These are phyloP conservation scores for Lathamus discolor DNA, from an alignment of 2,113 vertebrate genomes.

Conservation along the genomic window DNA sequence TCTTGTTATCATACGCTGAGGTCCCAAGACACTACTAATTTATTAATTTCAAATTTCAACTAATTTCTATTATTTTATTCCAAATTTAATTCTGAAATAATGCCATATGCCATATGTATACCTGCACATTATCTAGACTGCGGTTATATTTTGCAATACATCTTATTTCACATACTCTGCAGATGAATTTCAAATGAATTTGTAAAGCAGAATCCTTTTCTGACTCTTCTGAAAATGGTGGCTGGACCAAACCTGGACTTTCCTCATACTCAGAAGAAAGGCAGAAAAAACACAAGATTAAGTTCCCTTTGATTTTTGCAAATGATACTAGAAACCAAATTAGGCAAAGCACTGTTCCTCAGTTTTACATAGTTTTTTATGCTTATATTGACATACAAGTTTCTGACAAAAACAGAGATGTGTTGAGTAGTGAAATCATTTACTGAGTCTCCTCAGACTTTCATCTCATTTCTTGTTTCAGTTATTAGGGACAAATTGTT, in stretches of 20 bases:
- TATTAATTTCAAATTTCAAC: not conserved
- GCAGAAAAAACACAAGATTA: not conserved
- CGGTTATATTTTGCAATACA: not conserved
- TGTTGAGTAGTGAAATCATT: not conserved
- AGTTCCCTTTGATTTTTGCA: not conserved
- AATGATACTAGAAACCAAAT: not conserved
- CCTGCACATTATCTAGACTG: not conserved
- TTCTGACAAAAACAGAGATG: not conserved
- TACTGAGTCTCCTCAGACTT: not conserved
- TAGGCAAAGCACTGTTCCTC: not conserved
- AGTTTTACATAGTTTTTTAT: not conserved
- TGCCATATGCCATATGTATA: not conserved
- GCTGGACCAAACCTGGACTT: not conserved
- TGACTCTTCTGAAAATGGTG: not conserved
- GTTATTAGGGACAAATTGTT: not conserved
- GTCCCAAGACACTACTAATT: not conserved
- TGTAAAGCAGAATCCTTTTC: not conserved
- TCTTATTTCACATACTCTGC: not conserved
- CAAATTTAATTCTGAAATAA: not conserved
- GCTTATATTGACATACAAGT: not conserved
- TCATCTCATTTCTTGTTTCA: not conserved
- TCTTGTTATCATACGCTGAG: not conserved
- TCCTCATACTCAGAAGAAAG: not conserved
- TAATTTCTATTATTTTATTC: not conserved
- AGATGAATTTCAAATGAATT: not conserved